Evolutionary conservation across 2,113 vertebrate genomes (phyloP).

Genomic region (Heptranchias perlo): DNA sequence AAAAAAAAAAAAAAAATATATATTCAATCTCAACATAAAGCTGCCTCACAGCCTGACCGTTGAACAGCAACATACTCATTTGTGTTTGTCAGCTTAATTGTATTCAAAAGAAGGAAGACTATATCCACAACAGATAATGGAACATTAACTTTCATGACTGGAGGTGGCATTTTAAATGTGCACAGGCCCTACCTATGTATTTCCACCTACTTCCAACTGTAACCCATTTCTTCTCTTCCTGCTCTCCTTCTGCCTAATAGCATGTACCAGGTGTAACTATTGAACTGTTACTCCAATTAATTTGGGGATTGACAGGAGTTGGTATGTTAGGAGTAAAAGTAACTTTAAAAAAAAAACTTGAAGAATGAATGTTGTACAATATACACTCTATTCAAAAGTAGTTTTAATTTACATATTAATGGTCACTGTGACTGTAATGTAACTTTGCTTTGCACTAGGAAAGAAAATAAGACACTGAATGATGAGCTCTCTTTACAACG

Average conservation of each 20-base stretch:
- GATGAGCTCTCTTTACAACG: conserved; percentile 82
- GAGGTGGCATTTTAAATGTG: background rate
- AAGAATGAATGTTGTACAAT: background rate
- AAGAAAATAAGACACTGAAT: conserved; percentile 70
- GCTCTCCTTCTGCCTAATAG: background rate
- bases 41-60: background rate
- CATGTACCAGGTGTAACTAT: background rate
- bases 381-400: background rate
- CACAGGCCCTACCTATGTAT: background rate
- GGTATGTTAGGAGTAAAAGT: background rate
- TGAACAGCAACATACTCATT: background rate
- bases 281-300: background rate
- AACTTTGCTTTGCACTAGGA: conserved; percentile 53
- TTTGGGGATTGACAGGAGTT: background rate
- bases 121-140: background rate
- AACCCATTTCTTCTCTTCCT: background rate
- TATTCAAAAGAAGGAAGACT: background rate
- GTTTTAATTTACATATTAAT: background rate
- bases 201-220: background rate
- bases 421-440: background rate
- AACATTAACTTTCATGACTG: background rate
- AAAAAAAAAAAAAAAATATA: too few species aligned
- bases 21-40: background rate
- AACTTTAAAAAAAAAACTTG: background rate
- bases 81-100: background rate